Conservation (phyloP, 2,888 invertebrate species). For the Steinernema hermaphroditum region DNA sequence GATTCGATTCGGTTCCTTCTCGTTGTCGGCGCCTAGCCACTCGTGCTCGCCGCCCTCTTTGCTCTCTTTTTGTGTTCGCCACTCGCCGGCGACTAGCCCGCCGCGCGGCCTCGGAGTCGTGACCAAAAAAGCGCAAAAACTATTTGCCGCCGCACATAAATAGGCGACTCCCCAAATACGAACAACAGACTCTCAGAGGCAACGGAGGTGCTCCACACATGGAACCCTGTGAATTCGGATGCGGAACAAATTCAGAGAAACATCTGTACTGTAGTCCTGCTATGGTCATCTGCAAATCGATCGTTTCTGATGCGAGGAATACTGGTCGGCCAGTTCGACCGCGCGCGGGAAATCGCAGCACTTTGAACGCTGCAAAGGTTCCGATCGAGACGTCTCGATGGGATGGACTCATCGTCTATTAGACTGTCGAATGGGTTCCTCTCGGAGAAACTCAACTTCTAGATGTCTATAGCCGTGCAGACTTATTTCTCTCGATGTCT, state of each 20-base stretch:
- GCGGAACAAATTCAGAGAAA: too few relatives aligned
- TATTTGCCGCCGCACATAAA: background rate
- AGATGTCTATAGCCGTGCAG: too few relatives aligned
- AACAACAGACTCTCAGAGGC: too few relatives aligned
- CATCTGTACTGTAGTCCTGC: too few relatives aligned
- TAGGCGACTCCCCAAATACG: too few relatives aligned
- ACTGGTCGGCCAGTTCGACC: background rate
- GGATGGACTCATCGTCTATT: too few relatives aligned
- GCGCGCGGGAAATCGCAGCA: slow-evolving; percentile 1
- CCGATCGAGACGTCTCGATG: too few relatives aligned
- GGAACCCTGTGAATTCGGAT: too few relatives aligned
- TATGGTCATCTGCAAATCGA: background rate
- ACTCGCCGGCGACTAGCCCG: slow-evolving; percentile 8
- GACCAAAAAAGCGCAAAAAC: slow-evolving; percentile 9
- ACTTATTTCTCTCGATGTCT: too few relatives aligned
- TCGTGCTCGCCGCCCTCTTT: background rate
- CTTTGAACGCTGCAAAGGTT: background rate
- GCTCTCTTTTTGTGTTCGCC: slow-evolving; percentile 1
- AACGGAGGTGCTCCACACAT: too few relatives aligned
- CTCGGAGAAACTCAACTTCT: too few relatives aligned
- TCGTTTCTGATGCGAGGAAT: background rate
- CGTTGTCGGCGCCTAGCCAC: slow-evolving; percentile 17
- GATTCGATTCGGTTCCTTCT: background rate
- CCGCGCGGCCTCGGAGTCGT: background rate
- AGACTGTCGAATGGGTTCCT: too few relatives aligned